Conservation (phyloP, 2,113 vertebrate species). For the Cyanocitta stelleri region DNA sequence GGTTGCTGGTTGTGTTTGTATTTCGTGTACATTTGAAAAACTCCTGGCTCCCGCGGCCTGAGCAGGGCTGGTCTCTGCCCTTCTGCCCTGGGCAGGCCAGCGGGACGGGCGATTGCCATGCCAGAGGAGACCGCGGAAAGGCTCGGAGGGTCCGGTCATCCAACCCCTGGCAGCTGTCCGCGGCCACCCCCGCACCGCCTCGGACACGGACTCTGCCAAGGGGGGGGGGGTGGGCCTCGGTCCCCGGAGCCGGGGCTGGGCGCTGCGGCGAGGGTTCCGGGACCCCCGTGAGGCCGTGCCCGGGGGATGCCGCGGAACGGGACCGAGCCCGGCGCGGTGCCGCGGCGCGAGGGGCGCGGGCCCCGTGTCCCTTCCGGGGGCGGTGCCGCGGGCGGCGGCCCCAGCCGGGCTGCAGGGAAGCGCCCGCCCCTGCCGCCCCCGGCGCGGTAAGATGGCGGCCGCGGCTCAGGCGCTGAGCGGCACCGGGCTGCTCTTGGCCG, state of each 20-base stretch:
- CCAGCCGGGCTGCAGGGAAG: conserved; percentile 25
- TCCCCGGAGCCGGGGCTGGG: neutral
- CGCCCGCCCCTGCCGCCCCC: conserved; percentile 13
- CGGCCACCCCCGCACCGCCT: neutral
- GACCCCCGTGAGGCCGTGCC: neutral
- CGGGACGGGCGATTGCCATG: neutral
- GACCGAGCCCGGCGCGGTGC: neutral
- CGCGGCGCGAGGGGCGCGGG: neutral
- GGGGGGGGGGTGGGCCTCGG: neutral
- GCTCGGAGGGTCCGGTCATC: neutral
- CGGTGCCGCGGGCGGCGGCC: neutral
- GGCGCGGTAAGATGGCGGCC: conserved; percentile 73
- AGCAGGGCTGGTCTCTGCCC: neutral
- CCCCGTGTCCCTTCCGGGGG: neutral
- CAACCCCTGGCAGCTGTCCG: accelerated
- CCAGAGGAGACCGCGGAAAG: neutral
- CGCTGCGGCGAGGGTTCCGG: neutral
- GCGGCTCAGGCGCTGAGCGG: conserved; percentile 88
- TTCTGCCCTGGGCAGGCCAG: neutral
- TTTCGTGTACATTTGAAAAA: neutral
- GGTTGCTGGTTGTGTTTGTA: accelerated
- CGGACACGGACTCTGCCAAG: neutral
- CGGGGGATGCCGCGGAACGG: accelerated
- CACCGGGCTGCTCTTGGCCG: conserved; percentile 82
- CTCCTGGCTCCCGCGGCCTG: accelerated